phyloP scores from a whole-genome alignment of 2,113 vertebrate genomes.

The Regulus satrapa region DNA sequence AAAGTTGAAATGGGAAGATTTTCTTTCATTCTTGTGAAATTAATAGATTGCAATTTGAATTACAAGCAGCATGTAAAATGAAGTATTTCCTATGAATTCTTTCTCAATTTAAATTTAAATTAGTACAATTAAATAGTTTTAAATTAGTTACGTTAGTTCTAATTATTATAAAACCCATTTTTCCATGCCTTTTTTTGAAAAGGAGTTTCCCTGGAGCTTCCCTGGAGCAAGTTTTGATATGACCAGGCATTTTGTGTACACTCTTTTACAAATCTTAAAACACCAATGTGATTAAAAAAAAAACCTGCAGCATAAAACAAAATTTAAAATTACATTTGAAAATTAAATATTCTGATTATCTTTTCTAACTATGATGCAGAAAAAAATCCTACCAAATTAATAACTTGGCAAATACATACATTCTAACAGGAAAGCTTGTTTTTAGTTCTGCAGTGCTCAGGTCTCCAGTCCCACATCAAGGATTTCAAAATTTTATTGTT shows the following conservation, averaged over 20 bases:
- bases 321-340: neutral
- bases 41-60: neutral
- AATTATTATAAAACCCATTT: neutral
- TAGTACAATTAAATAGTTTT: constrained; percentile 22
- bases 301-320: neutral
- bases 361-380: neutral
- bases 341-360: neutral
- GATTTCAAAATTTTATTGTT: neutral
- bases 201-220: too few relatives aligned
- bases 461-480: neutral
- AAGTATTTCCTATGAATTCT: neutral
- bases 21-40: neutral
- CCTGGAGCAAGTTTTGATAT: neutral
- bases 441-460: neutral
- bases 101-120: constrained; percentile 41
- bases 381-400: neutral
- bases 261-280: neutral
- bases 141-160: constrained; percentile 9
- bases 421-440: neutral
- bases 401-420: neutral
- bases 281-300: neutral
- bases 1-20: neutral
- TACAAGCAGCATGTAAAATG: neutral
- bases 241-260: neutral
- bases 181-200: neutral